Conservation (phyloP, 2,797 vertebrate species). For the Premnoplex brunnescens region DNA sequence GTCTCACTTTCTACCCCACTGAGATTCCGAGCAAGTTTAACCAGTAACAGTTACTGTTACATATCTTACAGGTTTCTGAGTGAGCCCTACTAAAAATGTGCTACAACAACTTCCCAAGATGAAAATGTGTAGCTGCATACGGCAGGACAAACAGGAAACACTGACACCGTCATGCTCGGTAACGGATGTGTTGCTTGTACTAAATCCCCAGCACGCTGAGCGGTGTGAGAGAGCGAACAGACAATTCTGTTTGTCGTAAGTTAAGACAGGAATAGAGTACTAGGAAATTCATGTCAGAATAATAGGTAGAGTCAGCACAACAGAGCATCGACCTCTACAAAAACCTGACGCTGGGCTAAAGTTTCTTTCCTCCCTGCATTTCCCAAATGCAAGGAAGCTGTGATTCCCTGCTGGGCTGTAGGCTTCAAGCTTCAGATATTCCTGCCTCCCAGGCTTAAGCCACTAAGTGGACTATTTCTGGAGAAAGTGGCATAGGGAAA, state of each 20-base stretch:
- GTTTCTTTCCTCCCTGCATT: constrained; percentile 17
- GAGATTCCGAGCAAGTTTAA: not conserved
- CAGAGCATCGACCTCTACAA: not conserved
- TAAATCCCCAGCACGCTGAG: not conserved
- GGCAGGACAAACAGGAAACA: constrained; percentile 32
- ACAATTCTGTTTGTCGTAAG: not conserved
- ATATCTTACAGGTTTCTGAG: not conserved
- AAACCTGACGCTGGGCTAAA: constrained; percentile 38
- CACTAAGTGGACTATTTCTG: not conserved
- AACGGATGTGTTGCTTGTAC: not conserved
- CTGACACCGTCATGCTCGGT: not conserved
- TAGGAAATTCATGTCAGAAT: constrained; percentile 30
- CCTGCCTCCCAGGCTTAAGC: not conserved
- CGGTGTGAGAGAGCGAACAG: not conserved
- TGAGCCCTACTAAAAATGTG: not conserved
- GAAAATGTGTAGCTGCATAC: not conserved
- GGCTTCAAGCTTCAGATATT: not conserved
- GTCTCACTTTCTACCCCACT: not conserved
- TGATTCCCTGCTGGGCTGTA: not conserved
- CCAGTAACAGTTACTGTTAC: not conserved
- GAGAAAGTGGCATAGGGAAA: not conserved
- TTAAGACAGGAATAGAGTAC: not conserved
- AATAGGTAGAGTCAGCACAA: constrained; percentile 34
- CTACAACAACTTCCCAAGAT: not conserved
- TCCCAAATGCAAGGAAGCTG: not conserved